These are phyloP conservation scores for Synergus japonicus DNA, from an alignment of 2,888 invertebrate species.

Conservation along the genomic window DNA sequence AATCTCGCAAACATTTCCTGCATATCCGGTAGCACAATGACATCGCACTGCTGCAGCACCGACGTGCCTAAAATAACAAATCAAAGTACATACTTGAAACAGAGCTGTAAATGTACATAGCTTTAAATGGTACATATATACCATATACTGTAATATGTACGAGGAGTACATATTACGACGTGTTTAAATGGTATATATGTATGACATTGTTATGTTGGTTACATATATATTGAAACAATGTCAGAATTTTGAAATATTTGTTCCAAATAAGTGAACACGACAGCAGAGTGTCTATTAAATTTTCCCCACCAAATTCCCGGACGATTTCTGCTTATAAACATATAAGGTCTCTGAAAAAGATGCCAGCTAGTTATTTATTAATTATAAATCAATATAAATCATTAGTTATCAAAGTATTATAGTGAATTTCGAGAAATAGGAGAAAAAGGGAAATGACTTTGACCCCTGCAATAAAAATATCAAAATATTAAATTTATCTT, in stretches of 20 bases:
- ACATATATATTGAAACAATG: too few species aligned
- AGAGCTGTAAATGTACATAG: slow-evolving; percentile 16
- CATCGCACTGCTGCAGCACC: slow-evolving; percentile 88
- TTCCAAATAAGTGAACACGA: background rate
- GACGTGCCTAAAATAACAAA: slow-evolving; percentile 82
- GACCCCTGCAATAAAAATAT: background rate
- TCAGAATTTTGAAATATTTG: background rate
- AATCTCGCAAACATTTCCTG: slow-evolving; percentile 85
- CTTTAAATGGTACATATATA: background rate
- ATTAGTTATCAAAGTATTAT: too few species aligned
- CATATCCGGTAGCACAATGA: slow-evolving; percentile 83
- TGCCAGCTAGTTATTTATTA: too few species aligned
- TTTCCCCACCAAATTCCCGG: too few species aligned
- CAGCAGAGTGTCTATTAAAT: too few species aligned
- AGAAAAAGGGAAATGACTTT: too few species aligned
- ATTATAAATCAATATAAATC: too few species aligned
- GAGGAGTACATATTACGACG: too few species aligned
- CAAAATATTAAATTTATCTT: background rate
- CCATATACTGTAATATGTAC: too few species aligned
- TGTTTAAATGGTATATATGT: slow-evolving; percentile 1
- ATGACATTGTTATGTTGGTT: background rate
- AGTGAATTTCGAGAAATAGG: too few species aligned
- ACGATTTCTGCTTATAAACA: too few species aligned
- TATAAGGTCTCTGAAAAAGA: too few species aligned
- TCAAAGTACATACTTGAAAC: slow-evolving; percentile 42